A percentile compares a stretch with the other conserved stretches of the same genome.
phyloP scores from a whole-genome alignment of 2,888 invertebrate species.

The Metallyticus violacea region DNA sequence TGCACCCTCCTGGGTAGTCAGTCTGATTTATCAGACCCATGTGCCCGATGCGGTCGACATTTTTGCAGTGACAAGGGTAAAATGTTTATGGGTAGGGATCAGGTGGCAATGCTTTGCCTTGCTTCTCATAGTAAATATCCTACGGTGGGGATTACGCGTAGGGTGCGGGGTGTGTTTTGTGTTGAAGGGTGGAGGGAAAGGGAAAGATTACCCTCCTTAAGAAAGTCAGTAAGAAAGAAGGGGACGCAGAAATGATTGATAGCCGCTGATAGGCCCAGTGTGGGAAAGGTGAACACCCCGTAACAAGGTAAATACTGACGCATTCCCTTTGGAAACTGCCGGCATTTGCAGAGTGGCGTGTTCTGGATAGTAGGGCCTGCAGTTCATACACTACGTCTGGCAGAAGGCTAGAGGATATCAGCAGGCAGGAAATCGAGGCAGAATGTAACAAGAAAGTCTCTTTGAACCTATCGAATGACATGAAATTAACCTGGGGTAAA shows the following conservation, averaged over 20 bases:
- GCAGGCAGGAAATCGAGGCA: no score
- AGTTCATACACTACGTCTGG: no score
- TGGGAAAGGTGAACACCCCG: background rate
- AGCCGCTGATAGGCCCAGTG: background rate
- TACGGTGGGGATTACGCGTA: background rate
- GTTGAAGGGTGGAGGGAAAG: background rate
- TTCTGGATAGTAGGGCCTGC: background rate
- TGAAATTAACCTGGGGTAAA: no score
- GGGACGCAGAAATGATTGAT: constrained; percentile 18
- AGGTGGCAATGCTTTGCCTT: background rate
- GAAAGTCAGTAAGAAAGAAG: background rate
- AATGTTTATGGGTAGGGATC: background rate
- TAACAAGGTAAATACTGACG: background rate
- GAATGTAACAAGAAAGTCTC: no score
- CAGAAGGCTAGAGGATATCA: no score
- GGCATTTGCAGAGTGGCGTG: background rate
- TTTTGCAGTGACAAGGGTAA: background rate
- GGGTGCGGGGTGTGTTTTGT: background rate
- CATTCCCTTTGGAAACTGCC: no score
- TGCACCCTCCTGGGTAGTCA: background rate
- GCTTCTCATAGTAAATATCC: background rate
- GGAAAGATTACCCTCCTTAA: background rate
- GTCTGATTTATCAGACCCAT: background rate
- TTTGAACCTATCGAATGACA: no score
- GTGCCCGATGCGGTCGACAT: background rate